A percentile compares a stretch with the other conserved stretches of the same genome.
Conservation (phyloP, 2,797 vertebrate species). For the Pyrocephalus nanus region DNA sequence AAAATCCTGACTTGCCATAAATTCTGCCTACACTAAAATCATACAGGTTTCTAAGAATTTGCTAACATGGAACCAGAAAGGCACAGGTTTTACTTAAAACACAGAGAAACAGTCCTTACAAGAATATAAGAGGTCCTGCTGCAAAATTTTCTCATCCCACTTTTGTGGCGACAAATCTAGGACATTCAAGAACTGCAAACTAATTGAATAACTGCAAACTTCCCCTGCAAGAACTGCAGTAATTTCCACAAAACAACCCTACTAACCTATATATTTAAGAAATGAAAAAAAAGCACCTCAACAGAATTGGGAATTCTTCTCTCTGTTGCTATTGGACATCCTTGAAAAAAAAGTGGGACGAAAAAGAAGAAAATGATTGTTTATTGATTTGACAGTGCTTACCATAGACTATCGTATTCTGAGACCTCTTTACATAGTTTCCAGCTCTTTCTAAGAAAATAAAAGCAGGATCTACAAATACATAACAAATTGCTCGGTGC, state of each 20-base stretch:
- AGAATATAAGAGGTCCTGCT: neutral
- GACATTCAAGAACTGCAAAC: neutral
- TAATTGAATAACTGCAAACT: neutral
- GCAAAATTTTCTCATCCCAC: neutral
- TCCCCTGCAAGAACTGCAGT: neutral
- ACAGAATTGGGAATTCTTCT: neutral
- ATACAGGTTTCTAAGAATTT: neutral
- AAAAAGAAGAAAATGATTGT: neutral
- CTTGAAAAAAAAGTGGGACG: neutral
- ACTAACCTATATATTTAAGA: neutral
- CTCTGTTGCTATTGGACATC: neutral
- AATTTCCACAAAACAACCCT: neutral
- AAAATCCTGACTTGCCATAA: neutral
- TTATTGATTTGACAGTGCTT: neutral
- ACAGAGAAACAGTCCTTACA: neutral
- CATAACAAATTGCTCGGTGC: neutral
- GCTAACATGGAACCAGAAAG: neutral
- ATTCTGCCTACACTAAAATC: neutral
- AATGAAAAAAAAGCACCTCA: neutral
- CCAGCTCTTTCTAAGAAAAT: neutral
- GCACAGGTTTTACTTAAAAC: neutral
- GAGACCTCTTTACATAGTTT: neutral
- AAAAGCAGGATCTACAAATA: neutral
- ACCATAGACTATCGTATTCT: neutral
- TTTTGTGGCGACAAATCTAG: neutral